Base-by-base conservation (phyloP, 1,140 invertebrate species). In the Lepidurus arcticus region DNA sequence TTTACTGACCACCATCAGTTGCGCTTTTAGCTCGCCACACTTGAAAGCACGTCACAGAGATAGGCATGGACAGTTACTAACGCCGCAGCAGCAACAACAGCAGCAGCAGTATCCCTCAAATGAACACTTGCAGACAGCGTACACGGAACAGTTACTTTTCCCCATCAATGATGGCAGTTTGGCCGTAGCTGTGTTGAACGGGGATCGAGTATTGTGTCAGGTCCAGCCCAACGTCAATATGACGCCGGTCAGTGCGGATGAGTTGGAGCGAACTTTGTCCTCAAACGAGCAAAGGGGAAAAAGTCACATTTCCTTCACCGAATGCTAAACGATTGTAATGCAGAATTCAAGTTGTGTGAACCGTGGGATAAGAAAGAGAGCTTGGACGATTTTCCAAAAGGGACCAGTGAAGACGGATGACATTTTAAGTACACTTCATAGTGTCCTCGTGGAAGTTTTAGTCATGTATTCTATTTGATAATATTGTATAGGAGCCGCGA, bases 141-240 rank as follows among this genome's bases (percentile, higher is more conserved):
- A 42, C 44, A 26, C 42, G 9, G 45, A 44, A 21, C 43, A 73
- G 16, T 43, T 80, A 79, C 24, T 80, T 78, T 79, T 81, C 77
- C 79, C 82, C 13, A 81, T 77, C 43, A 78, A 81, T 21, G 84
- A 84, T 44, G 84, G 84, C 79, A 79, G 82, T 85, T 86, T 88
- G 86, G 88, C 91, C 83, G 91, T 93, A 7, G 92, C 92, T 1
- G 92, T 94, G 1, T 85, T 94, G 11, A 92, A 93, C 83, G 92
- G 92, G 1, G 91, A 93, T 81, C 93, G 92, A 79, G 93, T 94
- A 44, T 91, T 93, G 11, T 93, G 92, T 83, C 91, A 93, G 82
- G 85, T 94, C 73, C 91, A 92, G 83, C 91, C 91, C n/a, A 53
- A 47, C 9, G 76, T 44, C 26, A 21, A n/a, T 44, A 45, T 76